Percentiles rank a stretch among this genome's conserved stretches.
Conservation (phyloP, 2,113 vertebrate genomes). For the Axis porcinus region DNA sequence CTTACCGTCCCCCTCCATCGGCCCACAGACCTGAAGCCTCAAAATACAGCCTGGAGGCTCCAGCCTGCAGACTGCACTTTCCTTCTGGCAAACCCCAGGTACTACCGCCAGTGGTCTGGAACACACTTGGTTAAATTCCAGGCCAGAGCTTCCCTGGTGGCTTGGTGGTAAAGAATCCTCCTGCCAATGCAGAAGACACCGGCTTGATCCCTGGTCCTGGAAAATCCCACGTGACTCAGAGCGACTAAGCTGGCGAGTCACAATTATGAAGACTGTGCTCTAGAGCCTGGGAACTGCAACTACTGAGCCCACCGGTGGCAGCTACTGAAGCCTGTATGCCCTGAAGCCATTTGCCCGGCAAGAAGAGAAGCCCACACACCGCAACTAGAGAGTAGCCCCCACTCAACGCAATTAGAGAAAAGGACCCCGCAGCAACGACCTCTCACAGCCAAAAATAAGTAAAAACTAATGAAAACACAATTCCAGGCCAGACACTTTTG, state of each 20-base stretch:
- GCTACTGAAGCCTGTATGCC: neutral
- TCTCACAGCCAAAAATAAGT: neutral
- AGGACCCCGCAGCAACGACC: neutral
- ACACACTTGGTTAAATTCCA: neutral
- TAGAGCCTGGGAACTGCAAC: neutral
- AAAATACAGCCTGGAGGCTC: neutral
- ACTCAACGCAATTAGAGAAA: neutral
- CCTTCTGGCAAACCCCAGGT: neutral
- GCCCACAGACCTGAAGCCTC: neutral
- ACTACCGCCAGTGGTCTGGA: neutral
- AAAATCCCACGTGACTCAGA: neutral
- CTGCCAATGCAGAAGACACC: neutral
- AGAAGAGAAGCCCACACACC: neutral
- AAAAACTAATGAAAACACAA: neutral
- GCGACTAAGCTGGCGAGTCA: neutral
- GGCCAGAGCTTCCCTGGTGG: neutral
- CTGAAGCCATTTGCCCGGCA: neutral
- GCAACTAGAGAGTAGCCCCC: neutral
- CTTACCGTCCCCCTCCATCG: accelerated
- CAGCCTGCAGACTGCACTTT: neutral
- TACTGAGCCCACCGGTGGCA: accelerated
- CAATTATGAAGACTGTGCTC: neutral
- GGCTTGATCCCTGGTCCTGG: neutral
- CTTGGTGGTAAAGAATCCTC: neutral
- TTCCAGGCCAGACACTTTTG: neutral